Evolutionary conservation across 2,888 invertebrate species (phyloP), one percentile per base, ranked within the genome.

Genomic region (Eretmocerus hayati): DNA sequence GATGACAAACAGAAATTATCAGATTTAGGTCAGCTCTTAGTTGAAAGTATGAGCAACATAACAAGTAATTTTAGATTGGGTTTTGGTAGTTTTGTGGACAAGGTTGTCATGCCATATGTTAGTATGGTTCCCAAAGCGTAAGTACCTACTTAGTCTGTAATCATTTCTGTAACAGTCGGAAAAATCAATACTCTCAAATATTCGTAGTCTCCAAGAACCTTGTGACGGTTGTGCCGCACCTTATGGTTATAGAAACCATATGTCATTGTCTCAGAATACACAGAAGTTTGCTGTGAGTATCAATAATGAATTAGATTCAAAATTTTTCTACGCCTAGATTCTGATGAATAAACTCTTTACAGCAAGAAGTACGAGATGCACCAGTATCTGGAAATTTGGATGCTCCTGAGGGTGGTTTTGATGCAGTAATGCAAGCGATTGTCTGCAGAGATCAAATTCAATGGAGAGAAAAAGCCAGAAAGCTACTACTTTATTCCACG

Each of bases 371-470:
- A 44, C 80, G 81, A 44, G 75, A 77, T 52, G 88, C 95, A 0
- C 82, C 85, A 46, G 91, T 97, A 21, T 96, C 96, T 4, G 96
- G 96, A 50, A 99, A 99, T 74, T 74, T 96, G 68, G 97, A 97
- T 74, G 93, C 93, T 0, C 99, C 99, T 0, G 99, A 99, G 72
- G 99, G 99, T 47, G 97, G 99, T 8, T 96, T 99, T 71, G 99
- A 99, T 76, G 99, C 97, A 21, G 91, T 99, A 57, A 96, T 99
- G 92, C 99, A 99, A 74, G 94, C 96, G 0, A 87, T 99, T 37
- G 93, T 92, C 18, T 92, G 91, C 67, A 80, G 86, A 62, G 73
- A 84, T 40, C 79, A 90, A 64, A 94, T 97, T 60, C 95, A 95
- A 11, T 99, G 99, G 99, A 79, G 97, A 45, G 85, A 89, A 55